Base-by-base conservation (phyloP, 2,888 invertebrate genomes). In the Hypercompe scribonia region DNA sequence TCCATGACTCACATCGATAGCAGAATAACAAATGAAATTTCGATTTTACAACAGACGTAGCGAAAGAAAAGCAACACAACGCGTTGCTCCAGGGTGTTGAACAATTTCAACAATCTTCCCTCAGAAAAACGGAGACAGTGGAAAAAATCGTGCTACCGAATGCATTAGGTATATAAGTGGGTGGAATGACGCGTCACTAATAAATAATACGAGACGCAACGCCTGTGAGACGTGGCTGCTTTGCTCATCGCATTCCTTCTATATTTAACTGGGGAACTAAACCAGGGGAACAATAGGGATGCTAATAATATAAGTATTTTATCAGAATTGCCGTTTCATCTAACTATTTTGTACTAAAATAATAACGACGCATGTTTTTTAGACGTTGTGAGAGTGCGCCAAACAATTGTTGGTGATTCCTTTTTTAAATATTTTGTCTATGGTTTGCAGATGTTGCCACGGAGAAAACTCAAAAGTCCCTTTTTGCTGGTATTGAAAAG, bases 101-200 rank as follows among this genome's bases (percentile, higher is more conserved):
- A 93, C 97, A 96, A 89, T 98, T 98, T 96, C 97, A 98, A 94
- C 91, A 97, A 79, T 96, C 97, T 85, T 96, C 96, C 88, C 96
- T 97, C 93, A 98, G 97, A 94, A 97, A 97, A 90, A 97, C 98
- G 70, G 97, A 97, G 89, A 98, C 98, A 76, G 96, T 97, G 89
- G 98, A 98, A 96, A 98, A 98, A 96, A 97, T 97, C 88, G 96
- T 98, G 82, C 97, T 98, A 87, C 98, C 98, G 75, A 98, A 97
- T 88, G 97, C 98, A 88, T 96, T 98, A 97, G 98, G 98, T 98
- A 96, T 89, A 88, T 78, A 72, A 68, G 66, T 86, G 86, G 84
- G 86, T 86, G 80, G 79, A 83, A 81, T 85, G 84, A 80, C 84
- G 86, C 77, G 80, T 80, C 77, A 77, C 75, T 81, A 79, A 84